A percentile compares a stretch with the other conserved stretches of the same genome.
These are phyloP conservation scores for Ranitomeya variabilis DNA, from an alignment of 2,113 vertebrate species.

Conservation along the genomic window DNA sequence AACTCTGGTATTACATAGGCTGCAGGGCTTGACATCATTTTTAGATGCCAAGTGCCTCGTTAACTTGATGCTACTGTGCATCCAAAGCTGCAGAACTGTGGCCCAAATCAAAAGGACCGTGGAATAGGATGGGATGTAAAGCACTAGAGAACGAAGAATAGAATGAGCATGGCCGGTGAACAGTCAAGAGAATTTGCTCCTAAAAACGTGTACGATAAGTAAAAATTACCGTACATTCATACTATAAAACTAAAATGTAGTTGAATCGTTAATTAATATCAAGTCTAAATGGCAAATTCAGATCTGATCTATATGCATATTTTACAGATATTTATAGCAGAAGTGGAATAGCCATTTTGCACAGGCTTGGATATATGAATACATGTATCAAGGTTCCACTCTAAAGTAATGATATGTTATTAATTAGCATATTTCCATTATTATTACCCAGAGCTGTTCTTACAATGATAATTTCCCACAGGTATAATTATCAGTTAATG, in stretches of 20 bases:
- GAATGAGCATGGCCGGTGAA: no score
- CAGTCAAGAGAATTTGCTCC: no score
- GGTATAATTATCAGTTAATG: slow-evolving; percentile 56
- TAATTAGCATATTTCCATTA: slow-evolving; percentile 51
- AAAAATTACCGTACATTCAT: background rate
- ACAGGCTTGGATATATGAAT: background rate
- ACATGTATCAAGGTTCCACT: slow-evolving; percentile 19
- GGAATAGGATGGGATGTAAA: no score
- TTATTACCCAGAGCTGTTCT: slow-evolving; percentile 12
- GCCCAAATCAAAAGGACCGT: no score
- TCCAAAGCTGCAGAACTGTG: no score
- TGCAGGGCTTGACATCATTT: no score
- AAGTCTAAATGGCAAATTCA: background rate
- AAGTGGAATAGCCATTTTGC: background rate
- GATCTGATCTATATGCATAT: background rate
- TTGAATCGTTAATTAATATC: background rate
- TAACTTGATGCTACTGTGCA: no score
- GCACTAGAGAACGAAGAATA: no score
- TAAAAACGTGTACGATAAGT: background rate
- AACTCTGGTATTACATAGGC: no score
- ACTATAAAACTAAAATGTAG: background rate
- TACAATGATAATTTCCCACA: slow-evolving; percentile 48
- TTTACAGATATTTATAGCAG: background rate
- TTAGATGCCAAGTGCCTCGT: no score
- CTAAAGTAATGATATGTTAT: slow-evolving; percentile 36